Conservation (phyloP, 2,113 vertebrate genomes). For the Mormyrus iriodes region DNA sequence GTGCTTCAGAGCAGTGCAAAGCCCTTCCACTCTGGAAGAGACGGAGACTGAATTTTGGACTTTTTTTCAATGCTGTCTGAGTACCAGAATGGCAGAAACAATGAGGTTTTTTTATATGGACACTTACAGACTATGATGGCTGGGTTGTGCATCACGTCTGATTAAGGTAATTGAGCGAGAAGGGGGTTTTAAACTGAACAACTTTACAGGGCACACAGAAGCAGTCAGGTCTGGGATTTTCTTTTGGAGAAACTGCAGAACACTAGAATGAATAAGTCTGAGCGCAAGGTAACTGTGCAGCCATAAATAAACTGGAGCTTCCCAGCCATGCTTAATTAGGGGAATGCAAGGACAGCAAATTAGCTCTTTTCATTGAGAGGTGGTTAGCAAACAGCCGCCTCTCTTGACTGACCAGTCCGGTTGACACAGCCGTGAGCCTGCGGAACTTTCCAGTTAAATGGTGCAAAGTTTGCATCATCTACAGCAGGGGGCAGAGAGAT, state of each 20-base stretch:
- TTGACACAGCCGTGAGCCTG: neutral
- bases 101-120: neutral
- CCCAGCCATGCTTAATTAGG: neutral
- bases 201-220: neutral
- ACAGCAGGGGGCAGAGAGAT: neutral
- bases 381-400: neutral
- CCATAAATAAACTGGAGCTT: neutral
- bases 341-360: neutral
- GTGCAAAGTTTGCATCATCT: neutral
- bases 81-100: neutral
- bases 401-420: neutral
- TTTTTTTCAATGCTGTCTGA: neutral
- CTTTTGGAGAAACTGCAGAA: neutral
- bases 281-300: neutral
- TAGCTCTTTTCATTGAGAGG: neutral
- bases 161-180: constrained; percentile 15
- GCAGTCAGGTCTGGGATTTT: neutral
- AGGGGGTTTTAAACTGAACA: neutral
- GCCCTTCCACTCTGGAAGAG: neutral
- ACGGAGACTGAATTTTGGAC: neutral
- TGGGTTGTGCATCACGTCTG: neutral
- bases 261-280: neutral
- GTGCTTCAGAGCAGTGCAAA: neutral
- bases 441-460: neutral
- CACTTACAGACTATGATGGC: neutral